Evolutionary conservation across 2,797 vertebrate species (phyloP).

Genomic region (Galagoides demidoff): DNA sequence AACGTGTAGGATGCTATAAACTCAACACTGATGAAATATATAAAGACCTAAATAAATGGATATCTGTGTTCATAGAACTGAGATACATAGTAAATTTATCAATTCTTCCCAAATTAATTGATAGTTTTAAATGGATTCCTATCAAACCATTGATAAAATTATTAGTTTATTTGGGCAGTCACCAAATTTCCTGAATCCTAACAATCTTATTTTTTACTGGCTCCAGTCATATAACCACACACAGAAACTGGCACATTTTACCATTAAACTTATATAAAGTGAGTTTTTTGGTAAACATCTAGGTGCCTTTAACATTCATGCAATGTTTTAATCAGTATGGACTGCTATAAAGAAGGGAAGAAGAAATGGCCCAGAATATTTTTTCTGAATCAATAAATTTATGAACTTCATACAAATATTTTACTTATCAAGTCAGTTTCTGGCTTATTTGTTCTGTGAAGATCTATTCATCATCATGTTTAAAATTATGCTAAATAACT

Average conservation of each 20-base stretch:
- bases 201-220: neutral
- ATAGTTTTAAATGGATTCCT: neutral
- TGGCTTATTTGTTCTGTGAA: neutral
- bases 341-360: neutral
- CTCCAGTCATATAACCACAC: neutral
- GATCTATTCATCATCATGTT: neutral
- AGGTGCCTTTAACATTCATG: neutral
- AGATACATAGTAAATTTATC: neutral
- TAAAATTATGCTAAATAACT: conserved; percentile 33
- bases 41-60: neutral
- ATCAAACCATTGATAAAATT: neutral
- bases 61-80: neutral
- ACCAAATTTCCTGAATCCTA: neutral
- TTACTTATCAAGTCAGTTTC: neutral
- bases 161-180: neutral
- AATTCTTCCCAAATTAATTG: neutral
- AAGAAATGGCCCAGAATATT: conserved; percentile 19
- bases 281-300: neutral
- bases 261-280: neutral
- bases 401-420: conserved; percentile 17
- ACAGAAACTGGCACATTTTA: neutral
- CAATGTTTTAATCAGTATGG: neutral
- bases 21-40: neutral
- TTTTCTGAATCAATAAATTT: neutral
- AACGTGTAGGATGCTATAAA: neutral